These are phyloP conservation scores for Zeugodacus cucurbitae DNA, from an alignment of 1,140 invertebrate species.

Conservation along the genomic window DNA sequence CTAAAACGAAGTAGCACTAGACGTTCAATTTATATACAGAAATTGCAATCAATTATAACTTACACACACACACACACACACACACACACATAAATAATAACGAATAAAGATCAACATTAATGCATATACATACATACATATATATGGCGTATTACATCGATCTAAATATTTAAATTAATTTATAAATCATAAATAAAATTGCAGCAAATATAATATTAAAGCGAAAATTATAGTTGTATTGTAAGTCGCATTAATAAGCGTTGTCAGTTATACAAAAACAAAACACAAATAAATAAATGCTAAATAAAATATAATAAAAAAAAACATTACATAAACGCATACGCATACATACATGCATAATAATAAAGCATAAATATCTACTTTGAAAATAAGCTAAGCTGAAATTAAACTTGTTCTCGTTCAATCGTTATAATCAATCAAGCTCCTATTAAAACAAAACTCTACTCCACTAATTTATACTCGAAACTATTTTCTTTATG, in stretches of 20 bases:
- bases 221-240: neutral
- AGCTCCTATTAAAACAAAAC: conserved; percentile 8
- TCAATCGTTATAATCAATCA: conserved; percentile 20
- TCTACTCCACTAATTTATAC: neutral
- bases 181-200: neutral
- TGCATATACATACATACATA: neutral
- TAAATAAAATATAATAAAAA: neutral
- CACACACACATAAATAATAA: conserved; percentile 2
- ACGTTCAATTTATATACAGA: conserved; percentile 12
- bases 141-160: conserved; percentile 15
- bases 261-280: neutral
- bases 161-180: conserved; percentile 24
- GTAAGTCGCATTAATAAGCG: neutral
- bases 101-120: neutral
- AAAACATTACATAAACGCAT: neutral
- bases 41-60: conserved; percentile 20
- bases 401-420: conserved; percentile 19
- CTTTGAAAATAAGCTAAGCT: conserved; percentile 8
- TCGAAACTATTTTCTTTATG: neutral
- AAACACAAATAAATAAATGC: conserved; percentile 21
- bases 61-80: neutral
- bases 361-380: neutral
- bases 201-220: neutral
- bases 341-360: neutral
- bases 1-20: conserved; percentile 2